Evolutionary conservation across 2,797 vertebrate genomes (phyloP), one percentile per base, ranked within the genome.

Genomic region (Aulostomus chinensis): DNA sequence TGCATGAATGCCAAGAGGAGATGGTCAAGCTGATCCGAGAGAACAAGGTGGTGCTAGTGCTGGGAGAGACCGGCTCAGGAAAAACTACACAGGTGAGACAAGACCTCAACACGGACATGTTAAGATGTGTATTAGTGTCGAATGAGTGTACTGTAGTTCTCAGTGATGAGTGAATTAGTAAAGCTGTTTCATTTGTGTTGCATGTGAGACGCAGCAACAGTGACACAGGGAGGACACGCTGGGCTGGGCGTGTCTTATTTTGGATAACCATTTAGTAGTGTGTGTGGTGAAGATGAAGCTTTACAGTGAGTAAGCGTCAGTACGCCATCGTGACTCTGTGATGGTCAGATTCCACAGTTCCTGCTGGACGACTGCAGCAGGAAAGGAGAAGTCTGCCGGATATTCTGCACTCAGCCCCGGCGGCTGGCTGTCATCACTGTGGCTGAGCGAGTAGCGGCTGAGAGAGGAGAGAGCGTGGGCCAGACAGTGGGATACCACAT

Each of bases 21-120:
- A 96, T 98, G 32, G 57, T 97, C 31, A 80, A 87, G 53, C 90
- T 94, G 59, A 92, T 99, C 75, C 90, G 92, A 69, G 92, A 94
- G 10, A 92, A 95, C 85, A 91, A 88, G 70, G 89, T 96, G 62
- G 88, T 97, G 71, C 86, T 99, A 62, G 86, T 99, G 74, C 57
- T 98, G 49, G 96, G 97, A 73, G 96, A 98, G 81, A 97, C 96
- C 0, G 96, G 97, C 62, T 99, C 95, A 28, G 97, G 97, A 69
- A 98, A 99, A 88, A 98, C 96, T 13, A 99, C 96, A 21, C 97
- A 85, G 76, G 86, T 88, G 39, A 9, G 18, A 26, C 7, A 16
- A 16, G 7, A 9, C 9, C 12, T 12, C 21, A 7, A 4, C 7
- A 4, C 21, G 21, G n/a, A n/a, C n/a, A n/a, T n/a, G n/a, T n/a